Evolutionary conservation across 2,113 vertebrate species (phyloP).

Genomic region (Malurus melanocephalus): DNA sequence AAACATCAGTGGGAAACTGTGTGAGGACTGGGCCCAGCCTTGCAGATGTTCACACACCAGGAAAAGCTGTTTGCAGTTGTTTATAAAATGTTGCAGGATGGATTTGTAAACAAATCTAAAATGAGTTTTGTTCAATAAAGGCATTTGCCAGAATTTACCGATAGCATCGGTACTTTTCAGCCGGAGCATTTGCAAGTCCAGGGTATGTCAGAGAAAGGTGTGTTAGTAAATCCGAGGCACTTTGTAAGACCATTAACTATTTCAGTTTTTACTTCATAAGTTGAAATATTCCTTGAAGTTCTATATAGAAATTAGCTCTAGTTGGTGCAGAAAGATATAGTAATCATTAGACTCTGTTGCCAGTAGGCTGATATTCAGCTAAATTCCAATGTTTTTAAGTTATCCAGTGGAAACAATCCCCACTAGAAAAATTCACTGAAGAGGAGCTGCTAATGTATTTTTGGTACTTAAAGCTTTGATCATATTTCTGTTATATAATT

Average conservation of each 20-base stretch:
- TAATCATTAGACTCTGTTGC: neutral
- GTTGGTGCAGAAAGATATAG: neutral
- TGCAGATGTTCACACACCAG: neutral
- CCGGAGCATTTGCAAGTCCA: neutral
- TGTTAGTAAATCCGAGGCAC: neutral
- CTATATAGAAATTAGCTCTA: neutral
- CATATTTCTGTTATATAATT: conserved; percentile 48
- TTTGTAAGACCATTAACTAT: neutral
- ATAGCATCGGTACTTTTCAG: neutral
- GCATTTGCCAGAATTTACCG: neutral
- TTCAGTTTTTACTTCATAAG: neutral
- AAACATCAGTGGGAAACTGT: neutral
- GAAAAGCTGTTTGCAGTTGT: neutral
- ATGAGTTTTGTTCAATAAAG: neutral
- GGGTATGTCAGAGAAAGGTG: neutral
- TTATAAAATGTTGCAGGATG: neutral
- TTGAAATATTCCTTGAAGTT: neutral
- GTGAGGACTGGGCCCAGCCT: neutral
- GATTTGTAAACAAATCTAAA: conserved; percentile 1
- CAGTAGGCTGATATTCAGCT: neutral
- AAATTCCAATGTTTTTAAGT: neutral
- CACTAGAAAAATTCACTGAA: conserved; percentile 12
- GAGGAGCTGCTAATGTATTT: conserved; percentile 14
- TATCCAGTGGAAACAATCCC: neutral
- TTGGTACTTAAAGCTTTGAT: conserved; percentile 49